Evolutionary conservation across 2,797 vertebrate genomes (phyloP), one percentile per base, ranked within the genome.

Genomic region (Oreochromis grahami): DNA sequence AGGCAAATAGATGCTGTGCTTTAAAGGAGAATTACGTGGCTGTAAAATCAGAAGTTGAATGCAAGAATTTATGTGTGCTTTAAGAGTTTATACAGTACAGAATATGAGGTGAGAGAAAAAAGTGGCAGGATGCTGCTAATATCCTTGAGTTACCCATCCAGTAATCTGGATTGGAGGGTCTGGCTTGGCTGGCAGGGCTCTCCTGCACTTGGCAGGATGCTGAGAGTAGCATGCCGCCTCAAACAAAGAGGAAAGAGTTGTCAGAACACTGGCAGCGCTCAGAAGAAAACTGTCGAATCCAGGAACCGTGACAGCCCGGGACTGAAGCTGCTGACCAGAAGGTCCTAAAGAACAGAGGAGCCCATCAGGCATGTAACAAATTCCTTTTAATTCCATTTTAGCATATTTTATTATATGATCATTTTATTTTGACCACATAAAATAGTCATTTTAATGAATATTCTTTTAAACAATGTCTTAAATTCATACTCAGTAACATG

Each of bases 181-280:
- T 85, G 84, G 83, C 65, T 84, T 89, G 87, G 81, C 84, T 76
- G 86, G 91, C 88, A 81, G 86, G 89, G 79, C 50, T 91, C 78
- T 86, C 87, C 82, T 70, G 60, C 68, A 34, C 80, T 63, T 45
- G 81, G 77, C 65, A 55, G 81, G 84, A 84, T 78, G 65, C 48
- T 77, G 84, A 80, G 51, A 29, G 58, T 56, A 58, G 34, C 36
- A 29, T 52, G 51, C 79, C 1, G 1, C 34, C 85, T 97, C 96
- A 97, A 84, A 97, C 94, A 0, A 98, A 98, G 79, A 98, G 95
- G 86, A 98, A 91, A 3, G 97, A 97, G n/a, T 94, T 94, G 0
- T 89, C 87, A 45, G 97, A 95, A 88, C 97, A 98, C 9, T 68
- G 93, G 84, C 97, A 98, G 43, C 90, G 90, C 52, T 96, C 92